Evolutionary conservation across 1,140 invertebrate genomes (phyloP), one percentile per base, ranked within the genome.

Genomic region (Daktulosphaira vitifoliae): DNA sequence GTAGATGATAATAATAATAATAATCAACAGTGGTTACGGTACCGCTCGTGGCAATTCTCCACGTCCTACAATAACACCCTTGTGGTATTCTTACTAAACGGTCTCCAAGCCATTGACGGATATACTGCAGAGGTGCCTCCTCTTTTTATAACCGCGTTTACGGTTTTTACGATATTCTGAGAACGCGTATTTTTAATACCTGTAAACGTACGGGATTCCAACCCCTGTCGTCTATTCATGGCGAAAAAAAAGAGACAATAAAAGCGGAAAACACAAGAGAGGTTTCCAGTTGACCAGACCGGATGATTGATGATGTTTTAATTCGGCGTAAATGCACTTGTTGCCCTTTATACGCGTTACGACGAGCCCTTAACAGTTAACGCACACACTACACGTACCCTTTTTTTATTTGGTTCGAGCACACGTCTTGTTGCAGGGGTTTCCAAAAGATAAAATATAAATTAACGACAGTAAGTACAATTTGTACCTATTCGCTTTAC

Each of bases 261-360:
- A 33, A 11, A 33, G 29, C 11, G 29, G 29, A 33, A 11, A 33
- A 33, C n/a, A n/a, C 5, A 11, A 33, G 29, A 33, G 29, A 33
- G 29, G 29, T 62, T 46, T 62, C 44, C 56, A 48, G 56, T 48
- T 13, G 25, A 16, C 18, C 25, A 15, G 20, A 39, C 42, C 15
- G n/a, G 9, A 62, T 46, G 56, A 62, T 62, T 62, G 56, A 62
- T 62, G 56, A 16, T 9, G 42, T 62, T 62, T 62, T 62, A 62
- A 62, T 62, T 62, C 56, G 26, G 42, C 42, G 42, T 62, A 62
- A 62, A 62, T 39, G 56, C 56, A 62, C 56, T 62, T 62, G 56
- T 62, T 62, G 56, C 56, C 56, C 56, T 16, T 11, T 16, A 26
- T 29, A 59, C 54, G 53, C 39, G 15, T 1, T 16, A n/a, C 22